These are phyloP conservation scores for Bombus pascuorum DNA, from an alignment of 1,140 invertebrate species.

Conservation along the genomic window DNA sequence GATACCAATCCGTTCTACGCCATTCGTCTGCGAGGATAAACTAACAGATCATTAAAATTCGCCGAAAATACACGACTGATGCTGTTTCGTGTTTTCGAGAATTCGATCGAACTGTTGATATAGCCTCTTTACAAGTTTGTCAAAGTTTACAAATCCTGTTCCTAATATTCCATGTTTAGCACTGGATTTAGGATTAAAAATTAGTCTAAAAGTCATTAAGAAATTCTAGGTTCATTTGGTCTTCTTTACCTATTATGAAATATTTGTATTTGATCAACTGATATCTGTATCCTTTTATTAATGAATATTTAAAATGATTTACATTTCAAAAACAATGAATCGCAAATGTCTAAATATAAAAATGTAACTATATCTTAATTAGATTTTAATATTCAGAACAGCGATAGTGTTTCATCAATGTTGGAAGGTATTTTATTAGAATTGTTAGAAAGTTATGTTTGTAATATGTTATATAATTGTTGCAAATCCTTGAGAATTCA, in stretches of 20 bases:
- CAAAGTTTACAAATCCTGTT: background rate
- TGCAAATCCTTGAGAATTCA: background rate
- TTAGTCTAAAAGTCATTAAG: background rate
- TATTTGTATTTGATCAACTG: background rate
- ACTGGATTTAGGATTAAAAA: background rate
- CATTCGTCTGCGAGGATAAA: constrained; percentile 54
- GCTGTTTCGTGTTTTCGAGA: constrained; percentile 41
- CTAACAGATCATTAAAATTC: constrained; percentile 54
- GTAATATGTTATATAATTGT: constrained; percentile 28
- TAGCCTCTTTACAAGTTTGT: constrained; percentile 6
- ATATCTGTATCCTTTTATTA: background rate
- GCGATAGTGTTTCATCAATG: background rate
- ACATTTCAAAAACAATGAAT: background rate
- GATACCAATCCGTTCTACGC: constrained; percentile 35
- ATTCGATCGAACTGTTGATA: constrained; percentile 30
- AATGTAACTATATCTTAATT: background rate
- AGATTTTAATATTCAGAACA: background rate
- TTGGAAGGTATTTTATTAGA: background rate
- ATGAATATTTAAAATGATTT: background rate
- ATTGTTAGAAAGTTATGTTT: background rate
- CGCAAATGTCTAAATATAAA: background rate
- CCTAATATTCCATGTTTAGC: background rate
- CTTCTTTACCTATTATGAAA: background rate
- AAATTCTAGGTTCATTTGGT: background rate
- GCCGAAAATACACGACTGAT: constrained; percentile 54